These are phyloP conservation scores for Fregetta grallaria DNA, from an alignment of 2,113 vertebrate species.

Conservation along the genomic window DNA sequence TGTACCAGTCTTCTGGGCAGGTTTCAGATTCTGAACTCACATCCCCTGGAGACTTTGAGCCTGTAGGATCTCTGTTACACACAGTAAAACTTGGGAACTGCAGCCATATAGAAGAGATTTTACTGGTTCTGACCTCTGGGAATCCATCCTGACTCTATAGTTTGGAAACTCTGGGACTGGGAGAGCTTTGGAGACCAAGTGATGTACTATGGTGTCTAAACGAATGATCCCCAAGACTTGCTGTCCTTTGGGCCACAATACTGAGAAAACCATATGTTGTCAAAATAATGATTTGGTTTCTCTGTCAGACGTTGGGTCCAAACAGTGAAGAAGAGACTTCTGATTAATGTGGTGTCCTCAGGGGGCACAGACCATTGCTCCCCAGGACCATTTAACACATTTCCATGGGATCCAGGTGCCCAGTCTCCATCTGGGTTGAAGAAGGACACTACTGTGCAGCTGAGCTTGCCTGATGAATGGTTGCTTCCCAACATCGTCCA, in stretches of 20 bases:
- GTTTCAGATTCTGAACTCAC: not conserved
- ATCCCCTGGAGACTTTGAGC: not conserved
- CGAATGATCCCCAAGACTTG: not conserved
- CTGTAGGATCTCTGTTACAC: not conserved
- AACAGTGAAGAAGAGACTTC: not conserved
- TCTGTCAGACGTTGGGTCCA: not conserved
- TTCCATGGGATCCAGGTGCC: not conserved
- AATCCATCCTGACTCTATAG: not conserved
- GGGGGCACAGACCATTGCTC: rapidly evolving
- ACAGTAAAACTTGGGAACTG: not conserved
- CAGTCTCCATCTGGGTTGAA: not conserved
- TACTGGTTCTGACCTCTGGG: not conserved
- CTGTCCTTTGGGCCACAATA: rapidly evolving
- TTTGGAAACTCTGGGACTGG: not conserved
- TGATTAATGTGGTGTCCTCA: not conserved
- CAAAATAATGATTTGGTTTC: not conserved
- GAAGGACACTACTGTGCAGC: no score
- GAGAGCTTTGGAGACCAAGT: not conserved
- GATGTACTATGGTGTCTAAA: not conserved
- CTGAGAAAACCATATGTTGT: not conserved
- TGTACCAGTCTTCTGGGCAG: not conserved
- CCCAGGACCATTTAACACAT: no score
- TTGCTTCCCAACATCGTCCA: not conserved
- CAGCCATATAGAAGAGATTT: not conserved
- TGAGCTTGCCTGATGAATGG: not conserved